Percentiles rank a stretch among this genome's conserved stretches.
Evolutionary conservation across 1,140 invertebrate genomes (phyloP).

Genomic region (Arion vulgaris): DNA sequence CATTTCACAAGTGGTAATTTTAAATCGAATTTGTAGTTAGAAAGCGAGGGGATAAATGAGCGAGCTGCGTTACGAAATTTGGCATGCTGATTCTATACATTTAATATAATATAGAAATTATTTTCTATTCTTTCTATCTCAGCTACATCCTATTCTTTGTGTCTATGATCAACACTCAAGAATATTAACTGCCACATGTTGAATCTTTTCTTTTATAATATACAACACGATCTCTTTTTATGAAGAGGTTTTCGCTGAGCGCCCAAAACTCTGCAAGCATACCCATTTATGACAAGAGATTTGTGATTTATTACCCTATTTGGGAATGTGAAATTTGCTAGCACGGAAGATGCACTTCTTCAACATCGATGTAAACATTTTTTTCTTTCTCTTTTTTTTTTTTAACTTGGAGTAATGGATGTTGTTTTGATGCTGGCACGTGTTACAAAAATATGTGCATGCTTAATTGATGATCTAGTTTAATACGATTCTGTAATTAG

Average conservation of each 20-base stretch:
- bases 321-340: background rate
- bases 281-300: background rate
- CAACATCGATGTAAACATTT: background rate
- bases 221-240: background rate
- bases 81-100: too few relatives aligned
- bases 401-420: background rate
- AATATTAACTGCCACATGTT: background rate
- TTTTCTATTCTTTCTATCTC: too few relatives aligned
- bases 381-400: background rate
- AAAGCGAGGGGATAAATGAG: too few relatives aligned
- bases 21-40: too few relatives aligned
- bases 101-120: too few relatives aligned
- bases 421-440: background rate
- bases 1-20: too few relatives aligned
- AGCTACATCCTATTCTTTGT: too few relatives aligned
- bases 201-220: background rate
- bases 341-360: background rate
- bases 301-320: slow-evolving; percentile 5
- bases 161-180: too few relatives aligned
- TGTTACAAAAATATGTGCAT: background rate
- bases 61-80: too few relatives aligned
- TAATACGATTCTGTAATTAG: background rate
- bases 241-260: background rate
- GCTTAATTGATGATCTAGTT: background rate
- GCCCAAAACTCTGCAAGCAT: background rate